Evolutionary conservation across 2,888 invertebrate genomes (phyloP), one percentile per base, ranked within the genome.

Genomic region (Microdon myrmicae): DNA sequence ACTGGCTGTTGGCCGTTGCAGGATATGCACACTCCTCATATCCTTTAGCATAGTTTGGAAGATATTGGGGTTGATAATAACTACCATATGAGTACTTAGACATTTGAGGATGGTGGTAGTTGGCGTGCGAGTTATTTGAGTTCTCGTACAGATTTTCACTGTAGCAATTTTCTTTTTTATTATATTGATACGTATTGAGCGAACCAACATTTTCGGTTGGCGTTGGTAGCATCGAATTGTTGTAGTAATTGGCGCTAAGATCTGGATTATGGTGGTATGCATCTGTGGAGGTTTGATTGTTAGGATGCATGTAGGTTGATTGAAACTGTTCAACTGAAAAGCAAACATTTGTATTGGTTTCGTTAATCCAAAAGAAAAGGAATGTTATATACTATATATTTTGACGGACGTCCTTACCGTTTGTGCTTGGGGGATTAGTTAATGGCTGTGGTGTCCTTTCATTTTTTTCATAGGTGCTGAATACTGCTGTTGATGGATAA

Each of bases 31-130:
- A 51, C 64, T 26, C 47, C 25, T 34, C 55, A 31, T 68, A 67
- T 8, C 68, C 66, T 19, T 71, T 67, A 55, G 71, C 73, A 22
- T 73, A 70, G 37, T 72, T 74, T 44, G 74, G 69, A 70, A 73
- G 74, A 64, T 74, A 76, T n/a, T 72, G 74, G 6, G 73, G 45
- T 44, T 74, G 73, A 43, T 74, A 74, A 35, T 76, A 74, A 29
- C 74, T 71, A 31, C 72, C 71, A 29, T 76, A 76, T 8, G 72
- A 68, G 58, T 75, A 75, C 41, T 74, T 72, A 13, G 73, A 70
- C n/a, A 74, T 61, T 61, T 72, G 74, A 29, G 67, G 41, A 6
- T 64, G 66, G 60, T 74, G 74, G 51, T 74, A 55, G 26, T 47
- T 64, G 10, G 64, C 25, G 12, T 51, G 53, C 1, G 64, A 32